phyloP scores from a whole-genome alignment of 2,888 invertebrate genomes.

The Tenthredo scrophulariae region DNA sequence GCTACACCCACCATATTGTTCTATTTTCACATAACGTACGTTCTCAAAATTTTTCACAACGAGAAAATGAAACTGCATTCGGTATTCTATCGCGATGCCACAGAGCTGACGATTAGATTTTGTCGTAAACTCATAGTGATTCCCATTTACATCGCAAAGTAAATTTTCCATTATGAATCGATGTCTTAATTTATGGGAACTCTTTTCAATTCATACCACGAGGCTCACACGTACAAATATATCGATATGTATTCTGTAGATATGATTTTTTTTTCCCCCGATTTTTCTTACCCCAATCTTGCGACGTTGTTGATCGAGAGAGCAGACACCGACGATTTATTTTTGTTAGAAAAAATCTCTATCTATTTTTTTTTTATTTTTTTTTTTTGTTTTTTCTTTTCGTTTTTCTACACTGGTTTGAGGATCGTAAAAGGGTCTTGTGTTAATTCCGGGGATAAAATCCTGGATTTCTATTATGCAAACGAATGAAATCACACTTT shows the following conservation, averaged over 20 bases:
- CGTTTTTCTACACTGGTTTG: neutral
- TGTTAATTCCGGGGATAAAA: neutral
- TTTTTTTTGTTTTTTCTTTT: neutral
- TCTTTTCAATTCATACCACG: neutral
- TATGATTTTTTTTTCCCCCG: neutral
- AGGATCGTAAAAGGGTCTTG: slow-evolving; percentile 2
- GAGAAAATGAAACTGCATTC: too few species aligned
- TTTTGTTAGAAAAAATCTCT: neutral
- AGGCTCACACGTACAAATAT: neutral
- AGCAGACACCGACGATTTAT: neutral
- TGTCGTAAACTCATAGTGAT: neutral
- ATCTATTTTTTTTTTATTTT: neutral
- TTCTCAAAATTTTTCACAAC: neutral
- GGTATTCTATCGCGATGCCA: neutral
- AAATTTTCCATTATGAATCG: neutral
- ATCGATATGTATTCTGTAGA: neutral
- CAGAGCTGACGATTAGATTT: neutral
- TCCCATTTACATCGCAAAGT: neutral
- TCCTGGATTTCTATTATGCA: neutral
- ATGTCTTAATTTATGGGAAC: neutral
- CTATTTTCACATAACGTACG: neutral
- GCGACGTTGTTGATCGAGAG: neutral
- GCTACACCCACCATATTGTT: neutral
- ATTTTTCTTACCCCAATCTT: neutral
- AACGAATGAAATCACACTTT: neutral